These are phyloP conservation scores for Mactra quadrangularis DNA, from an alignment of 1,140 invertebrate genomes.

Conservation along the genomic window DNA sequence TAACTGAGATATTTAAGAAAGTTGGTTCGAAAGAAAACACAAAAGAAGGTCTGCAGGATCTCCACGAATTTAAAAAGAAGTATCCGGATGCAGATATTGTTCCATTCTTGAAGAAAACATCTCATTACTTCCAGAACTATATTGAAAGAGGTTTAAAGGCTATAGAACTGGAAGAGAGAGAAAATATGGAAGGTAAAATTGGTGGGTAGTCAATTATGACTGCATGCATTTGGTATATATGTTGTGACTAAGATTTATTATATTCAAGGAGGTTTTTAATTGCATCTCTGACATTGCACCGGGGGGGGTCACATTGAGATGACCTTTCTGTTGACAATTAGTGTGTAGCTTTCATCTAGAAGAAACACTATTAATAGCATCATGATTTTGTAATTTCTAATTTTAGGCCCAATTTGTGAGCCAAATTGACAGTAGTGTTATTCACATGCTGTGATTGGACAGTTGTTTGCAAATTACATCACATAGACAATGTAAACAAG, in stretches of 20 bases:
- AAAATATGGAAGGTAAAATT: conserved; percentile 19
- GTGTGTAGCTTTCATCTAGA: too few species aligned
- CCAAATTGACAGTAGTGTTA: too few species aligned
- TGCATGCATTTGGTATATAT: background rate
- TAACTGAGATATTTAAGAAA: conserved; percentile 95
- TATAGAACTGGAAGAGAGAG: conserved; percentile 87
- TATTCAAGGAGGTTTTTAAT: background rate
- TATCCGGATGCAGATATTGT: conserved; percentile 96
- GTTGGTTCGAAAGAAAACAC: conserved; percentile 95
- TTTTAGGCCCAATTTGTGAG: too few species aligned
- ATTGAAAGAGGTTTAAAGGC: conserved; percentile 93
- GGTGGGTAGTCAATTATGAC: conserved; percentile 3
- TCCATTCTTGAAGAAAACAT: conserved; percentile 94
- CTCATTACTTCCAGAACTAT: conserved; percentile 96
- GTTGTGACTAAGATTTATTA: background rate
- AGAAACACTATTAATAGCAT: too few species aligned
- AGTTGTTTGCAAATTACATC: too few species aligned
- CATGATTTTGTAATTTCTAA: too few species aligned
- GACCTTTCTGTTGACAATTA: too few species aligned
- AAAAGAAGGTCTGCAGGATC: conserved; percentile 92
- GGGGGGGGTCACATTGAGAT: too few species aligned
- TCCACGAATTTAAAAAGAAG: conserved; percentile 95
- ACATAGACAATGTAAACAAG: too few species aligned
- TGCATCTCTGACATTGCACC: background rate
- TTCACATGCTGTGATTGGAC: too few species aligned